These are phyloP conservation scores for Drosophila quadrilineata DNA, from an alignment of 1,140 invertebrate species.

Conservation along the genomic window DNA sequence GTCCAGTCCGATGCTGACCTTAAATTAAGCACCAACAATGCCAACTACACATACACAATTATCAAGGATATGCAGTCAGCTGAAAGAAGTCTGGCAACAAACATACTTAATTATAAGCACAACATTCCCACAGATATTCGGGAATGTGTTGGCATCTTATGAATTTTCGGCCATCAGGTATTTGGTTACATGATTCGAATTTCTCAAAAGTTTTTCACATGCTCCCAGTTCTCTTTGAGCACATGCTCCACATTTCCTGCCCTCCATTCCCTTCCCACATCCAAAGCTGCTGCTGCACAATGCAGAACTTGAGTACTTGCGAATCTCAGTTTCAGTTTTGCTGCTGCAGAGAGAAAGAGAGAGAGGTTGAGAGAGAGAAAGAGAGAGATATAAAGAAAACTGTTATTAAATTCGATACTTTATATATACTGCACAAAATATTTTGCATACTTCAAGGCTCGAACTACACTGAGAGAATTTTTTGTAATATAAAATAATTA, in stretches of 20 bases:
- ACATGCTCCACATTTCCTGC: slow-evolving; percentile 13
- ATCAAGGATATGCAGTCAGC: slow-evolving; percentile 19
- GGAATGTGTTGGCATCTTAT: slow-evolving; percentile 25
- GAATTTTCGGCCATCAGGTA: slow-evolving; percentile 59
- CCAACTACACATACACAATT: slow-evolving; percentile 35
- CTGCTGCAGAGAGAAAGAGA: background rate
- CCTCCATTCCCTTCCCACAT: slow-evolving; percentile 19
- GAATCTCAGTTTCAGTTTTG: background rate
- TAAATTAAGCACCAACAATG: slow-evolving; percentile 65
- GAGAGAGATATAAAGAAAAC: too few relatives aligned
- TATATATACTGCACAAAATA: too few relatives aligned
- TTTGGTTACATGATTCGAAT: slow-evolving; percentile 77
- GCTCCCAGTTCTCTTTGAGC: too few relatives aligned
- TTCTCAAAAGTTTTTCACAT: slow-evolving; percentile 58
- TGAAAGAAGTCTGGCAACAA: slow-evolving; percentile 38
- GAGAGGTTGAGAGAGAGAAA: too few relatives aligned
- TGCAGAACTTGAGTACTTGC: background rate
- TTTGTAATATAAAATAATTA: too few relatives aligned
- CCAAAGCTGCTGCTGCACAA: too few relatives aligned
- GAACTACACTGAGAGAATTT: too few relatives aligned
- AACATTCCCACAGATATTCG: slow-evolving; percentile 17
- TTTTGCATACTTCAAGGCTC: too few relatives aligned
- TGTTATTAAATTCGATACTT: slow-evolving; percentile 32
- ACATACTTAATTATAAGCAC: slow-evolving; percentile 73
- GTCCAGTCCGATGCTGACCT: slow-evolving; percentile 39